Percentiles rank a stretch among this genome's conserved stretches.
These are phyloP conservation scores for Drosophila cracens DNA, from an alignment of 2,888 invertebrate genomes.

Conservation along the genomic window DNA sequence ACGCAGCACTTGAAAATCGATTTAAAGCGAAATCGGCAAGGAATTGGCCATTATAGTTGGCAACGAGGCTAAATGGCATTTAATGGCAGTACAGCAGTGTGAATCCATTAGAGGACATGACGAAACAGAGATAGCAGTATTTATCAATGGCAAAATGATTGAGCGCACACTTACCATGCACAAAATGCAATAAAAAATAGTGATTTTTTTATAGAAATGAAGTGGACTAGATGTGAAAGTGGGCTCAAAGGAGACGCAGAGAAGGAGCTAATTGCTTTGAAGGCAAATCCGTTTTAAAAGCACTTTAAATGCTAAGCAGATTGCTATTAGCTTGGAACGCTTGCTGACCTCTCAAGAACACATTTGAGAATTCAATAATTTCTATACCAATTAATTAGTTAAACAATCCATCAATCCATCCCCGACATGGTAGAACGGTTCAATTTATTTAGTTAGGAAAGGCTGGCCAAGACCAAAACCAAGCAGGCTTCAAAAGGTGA, in stretches of 20 bases:
- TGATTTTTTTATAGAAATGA: neutral
- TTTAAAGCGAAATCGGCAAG: slow-evolving; percentile 42
- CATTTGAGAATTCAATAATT: slow-evolving; percentile 52
- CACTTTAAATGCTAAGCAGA: slow-evolving; percentile 68
- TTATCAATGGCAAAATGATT: slow-evolving; percentile 71
- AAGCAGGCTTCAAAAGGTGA: slow-evolving; percentile 24
- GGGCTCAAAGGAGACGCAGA: slow-evolving; percentile 19
- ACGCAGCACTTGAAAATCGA: slow-evolving; percentile 35
- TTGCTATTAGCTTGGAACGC: slow-evolving; percentile 5
- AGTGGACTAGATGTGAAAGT: neutral
- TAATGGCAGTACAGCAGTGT: slow-evolving; percentile 11
- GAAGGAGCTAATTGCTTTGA: slow-evolving; percentile 58
- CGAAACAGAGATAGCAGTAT: slow-evolving; percentile 40
- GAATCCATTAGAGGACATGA: slow-evolving; percentile 36
- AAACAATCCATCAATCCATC: slow-evolving; percentile 60
- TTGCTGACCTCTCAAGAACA: slow-evolving; percentile 22
- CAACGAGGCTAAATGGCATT: slow-evolving; percentile 48
- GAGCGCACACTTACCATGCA: slow-evolving; percentile 37
- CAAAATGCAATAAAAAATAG: slow-evolving; percentile 27
- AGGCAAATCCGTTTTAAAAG: slow-evolving; percentile 50
- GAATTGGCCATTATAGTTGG: slow-evolving; percentile 38
- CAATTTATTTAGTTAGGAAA: slow-evolving; percentile 45
- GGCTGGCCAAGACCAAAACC: slow-evolving; percentile 13
- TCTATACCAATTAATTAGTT: slow-evolving; percentile 65
- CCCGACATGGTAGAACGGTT: slow-evolving; percentile 18